Evolutionary conservation across 2,888 invertebrate genomes (phyloP).

Genomic region (Apotomis betuletana): DNA sequence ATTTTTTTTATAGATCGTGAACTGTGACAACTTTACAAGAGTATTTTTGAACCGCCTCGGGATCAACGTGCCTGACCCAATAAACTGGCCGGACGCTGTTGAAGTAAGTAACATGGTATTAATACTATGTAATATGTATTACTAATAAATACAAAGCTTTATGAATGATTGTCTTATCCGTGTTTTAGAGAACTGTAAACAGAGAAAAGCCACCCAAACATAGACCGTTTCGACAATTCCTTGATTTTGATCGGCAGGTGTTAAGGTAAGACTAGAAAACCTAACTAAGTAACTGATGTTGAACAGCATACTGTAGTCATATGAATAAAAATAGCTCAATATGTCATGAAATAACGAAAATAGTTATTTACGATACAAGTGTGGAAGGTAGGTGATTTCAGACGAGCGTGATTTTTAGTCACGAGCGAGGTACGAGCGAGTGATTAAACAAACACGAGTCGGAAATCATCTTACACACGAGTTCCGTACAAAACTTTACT

Average conservation of each 20-base stretch:
- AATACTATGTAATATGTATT: not conserved
- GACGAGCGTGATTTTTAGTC: too few relatives aligned
- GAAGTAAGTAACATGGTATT: constrained; percentile 58
- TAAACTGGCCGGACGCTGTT: constrained; percentile 71
- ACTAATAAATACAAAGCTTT: not conserved
- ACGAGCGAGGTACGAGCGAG: too few relatives aligned
- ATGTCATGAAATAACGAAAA: too few relatives aligned
- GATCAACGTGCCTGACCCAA: constrained; percentile 89
- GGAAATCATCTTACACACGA: too few relatives aligned
- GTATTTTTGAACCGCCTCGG: constrained; percentile 93
- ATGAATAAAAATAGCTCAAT: too few relatives aligned
- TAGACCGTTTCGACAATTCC: constrained; percentile 90
- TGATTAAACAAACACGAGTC: too few relatives aligned
- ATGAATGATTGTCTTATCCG: not conserved
- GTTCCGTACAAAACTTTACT: too few relatives aligned
- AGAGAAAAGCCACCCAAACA: constrained; percentile 71
- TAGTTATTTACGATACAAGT: too few relatives aligned
- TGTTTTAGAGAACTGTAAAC: constrained; percentile 60
- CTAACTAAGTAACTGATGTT: not conserved
- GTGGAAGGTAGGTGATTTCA: too few relatives aligned
- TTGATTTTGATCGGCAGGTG: constrained; percentile 90
- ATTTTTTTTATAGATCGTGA: constrained; percentile 85
- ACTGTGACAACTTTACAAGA: constrained; percentile 94
- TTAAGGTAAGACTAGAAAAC: constrained; percentile 60
- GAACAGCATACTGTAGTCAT: too few relatives aligned